Percentiles rank a stretch among this genome's conserved stretches.
These are phyloP conservation scores for Microcebus murinus DNA, from an alignment of 2,113 vertebrate genomes.

Conservation along the genomic window DNA sequence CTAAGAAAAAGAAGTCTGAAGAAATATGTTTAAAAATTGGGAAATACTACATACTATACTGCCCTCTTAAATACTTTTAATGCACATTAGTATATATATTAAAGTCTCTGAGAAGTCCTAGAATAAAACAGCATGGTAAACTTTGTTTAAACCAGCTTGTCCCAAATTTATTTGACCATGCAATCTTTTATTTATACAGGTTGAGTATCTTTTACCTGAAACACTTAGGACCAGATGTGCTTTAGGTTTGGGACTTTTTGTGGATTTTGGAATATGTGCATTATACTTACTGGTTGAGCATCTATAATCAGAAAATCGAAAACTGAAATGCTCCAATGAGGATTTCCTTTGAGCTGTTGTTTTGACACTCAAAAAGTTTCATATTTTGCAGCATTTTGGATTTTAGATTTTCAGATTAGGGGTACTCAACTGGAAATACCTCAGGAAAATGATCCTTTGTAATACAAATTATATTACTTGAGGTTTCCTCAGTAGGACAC, in stretches of 20 bases:
- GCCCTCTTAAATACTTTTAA: not conserved
- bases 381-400: not conserved
- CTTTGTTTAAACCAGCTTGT: conserved; percentile 27
- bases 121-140: conserved; percentile 15
- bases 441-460: conserved; percentile 30
- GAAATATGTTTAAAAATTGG: not conserved
- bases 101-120: conserved; percentile 20
- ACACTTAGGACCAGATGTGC: not conserved
- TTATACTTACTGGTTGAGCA: not conserved
- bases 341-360: not conserved
- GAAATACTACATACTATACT: not conserved
- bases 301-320: not conserved
- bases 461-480: conserved; percentile 38
- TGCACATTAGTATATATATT: not conserved
- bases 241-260: not conserved
- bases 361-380: not conserved
- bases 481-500: not conserved
- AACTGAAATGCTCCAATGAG: not conserved
- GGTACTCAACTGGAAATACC: not conserved
- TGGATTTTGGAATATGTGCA: not conserved
- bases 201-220: not conserved
- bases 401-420: not conserved
- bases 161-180: not conserved
- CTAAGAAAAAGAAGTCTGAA: conserved; percentile 15
- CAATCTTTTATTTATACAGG: not conserved